phyloP scores from a whole-genome alignment of 2,888 invertebrate genomes.

The Adela reaumurella region DNA sequence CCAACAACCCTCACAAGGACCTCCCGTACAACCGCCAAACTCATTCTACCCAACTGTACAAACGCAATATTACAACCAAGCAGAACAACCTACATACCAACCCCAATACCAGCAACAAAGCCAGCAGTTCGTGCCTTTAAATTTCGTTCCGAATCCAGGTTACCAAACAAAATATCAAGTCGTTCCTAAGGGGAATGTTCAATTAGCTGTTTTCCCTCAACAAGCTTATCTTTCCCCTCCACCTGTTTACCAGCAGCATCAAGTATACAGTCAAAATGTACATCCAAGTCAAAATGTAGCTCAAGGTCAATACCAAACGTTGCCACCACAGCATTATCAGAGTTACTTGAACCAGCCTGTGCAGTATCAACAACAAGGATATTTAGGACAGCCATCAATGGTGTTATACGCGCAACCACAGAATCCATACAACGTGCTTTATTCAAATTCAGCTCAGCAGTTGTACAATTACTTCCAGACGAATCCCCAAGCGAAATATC shows the following conservation, averaged over 20 bases:
- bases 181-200: constrained; percentile 29
- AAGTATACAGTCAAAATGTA: not conserved
- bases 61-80: constrained; percentile 30
- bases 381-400: constrained; percentile 35
- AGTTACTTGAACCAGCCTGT: constrained; percentile 22
- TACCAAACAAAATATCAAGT: constrained; percentile 45
- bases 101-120: constrained; percentile 26
- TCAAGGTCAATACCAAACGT: constrained; percentile 14
- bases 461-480: constrained; percentile 27
- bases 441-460: constrained; percentile 33
- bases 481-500: constrained; percentile 33
- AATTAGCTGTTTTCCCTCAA: constrained; percentile 34
- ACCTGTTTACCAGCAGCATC: constrained; percentile 12
- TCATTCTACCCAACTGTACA: constrained; percentile 36
- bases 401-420: constrained; percentile 30
- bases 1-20: constrained; percentile 26
- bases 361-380: constrained; percentile 24
- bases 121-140: constrained; percentile 35
- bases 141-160: constrained; percentile 37
- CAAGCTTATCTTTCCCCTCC: constrained; percentile 23
- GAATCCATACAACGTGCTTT: no score
- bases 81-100: constrained; percentile 20
- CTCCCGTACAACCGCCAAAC: constrained; percentile 25
- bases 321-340: constrained; percentile 8
- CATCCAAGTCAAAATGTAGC: constrained; percentile 14